Evolutionary conservation across 2,888 invertebrate species (phyloP).

Genomic region (Cerceris rybyensis): DNA sequence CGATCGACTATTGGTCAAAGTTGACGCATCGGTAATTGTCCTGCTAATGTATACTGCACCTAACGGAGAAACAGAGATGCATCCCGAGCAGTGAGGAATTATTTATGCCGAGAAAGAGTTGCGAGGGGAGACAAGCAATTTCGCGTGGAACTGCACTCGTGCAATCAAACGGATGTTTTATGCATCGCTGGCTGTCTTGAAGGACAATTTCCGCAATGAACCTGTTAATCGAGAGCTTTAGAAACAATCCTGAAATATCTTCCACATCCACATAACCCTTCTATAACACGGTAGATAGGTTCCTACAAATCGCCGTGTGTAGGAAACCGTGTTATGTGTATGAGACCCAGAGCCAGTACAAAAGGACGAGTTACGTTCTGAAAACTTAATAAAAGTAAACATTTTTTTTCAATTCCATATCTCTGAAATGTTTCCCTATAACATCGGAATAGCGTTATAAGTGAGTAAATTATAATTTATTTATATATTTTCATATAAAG

Average conservation of each 20-base stretch:
- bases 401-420: too few species aligned
- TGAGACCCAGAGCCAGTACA: too few species aligned
- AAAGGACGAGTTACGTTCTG: too few species aligned
- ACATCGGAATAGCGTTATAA: too few species aligned
- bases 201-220: background rate
- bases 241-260: background rate
- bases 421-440: too few species aligned
- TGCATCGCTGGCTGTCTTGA: background rate
- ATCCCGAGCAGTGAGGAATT: slow-evolving; percentile 25
- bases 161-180: background rate
- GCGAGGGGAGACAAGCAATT: background rate
- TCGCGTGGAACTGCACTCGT: background rate
- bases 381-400: too few species aligned
- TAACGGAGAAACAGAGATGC: slow-evolving; percentile 24
- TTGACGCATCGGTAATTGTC: slow-evolving; percentile 56
- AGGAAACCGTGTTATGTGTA: too few species aligned
- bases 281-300: too few species aligned
- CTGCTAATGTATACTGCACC: slow-evolving; percentile 49
- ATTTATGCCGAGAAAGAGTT: slow-evolving; percentile 33
- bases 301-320: too few species aligned
- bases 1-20: slow-evolving; percentile 53
- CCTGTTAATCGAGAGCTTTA: background rate
- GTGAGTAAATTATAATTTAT: too few species aligned
- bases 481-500: too few species aligned
- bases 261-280: too few species aligned